A percentile compares a stretch with the other conserved stretches of the same genome.
Conservation (phyloP, 2,797 vertebrate genomes). For the Coregonus suidteri region DNA sequence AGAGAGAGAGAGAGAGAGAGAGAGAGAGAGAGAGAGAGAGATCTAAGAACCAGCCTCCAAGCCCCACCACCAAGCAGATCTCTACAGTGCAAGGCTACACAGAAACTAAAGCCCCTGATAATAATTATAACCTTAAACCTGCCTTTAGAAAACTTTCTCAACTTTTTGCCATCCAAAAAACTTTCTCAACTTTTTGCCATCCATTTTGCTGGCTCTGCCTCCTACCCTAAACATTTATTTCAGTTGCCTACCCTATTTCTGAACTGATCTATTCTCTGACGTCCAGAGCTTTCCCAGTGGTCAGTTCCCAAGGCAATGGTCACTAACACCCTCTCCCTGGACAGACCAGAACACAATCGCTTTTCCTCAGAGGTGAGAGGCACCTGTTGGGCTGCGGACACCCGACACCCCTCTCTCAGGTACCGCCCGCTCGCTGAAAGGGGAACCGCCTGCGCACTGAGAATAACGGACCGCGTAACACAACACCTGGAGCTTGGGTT, state of each 20-base stretch:
- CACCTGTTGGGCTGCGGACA: conserved; percentile 73
- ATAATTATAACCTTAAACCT: too few species aligned
- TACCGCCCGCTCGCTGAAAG: conserved; percentile 45
- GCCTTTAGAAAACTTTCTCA: neutral
- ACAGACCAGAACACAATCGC: conserved; percentile 63
- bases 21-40: conserved; percentile 50
- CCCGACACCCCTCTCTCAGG: conserved; percentile 57
- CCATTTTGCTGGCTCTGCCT: neutral
- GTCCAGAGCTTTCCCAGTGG: conserved; percentile 48
- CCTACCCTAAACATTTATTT: conserved; percentile 21
- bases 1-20: conserved; percentile 47
- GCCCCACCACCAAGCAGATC: conserved; percentile 62
- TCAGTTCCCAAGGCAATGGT: conserved; percentile 64
- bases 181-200: neutral
- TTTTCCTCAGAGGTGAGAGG: conserved; percentile 64
- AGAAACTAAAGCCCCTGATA: too few species aligned
- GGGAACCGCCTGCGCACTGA: conserved; percentile 5
- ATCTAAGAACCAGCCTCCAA: conserved; percentile 40
- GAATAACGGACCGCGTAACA: conserved; percentile 23
- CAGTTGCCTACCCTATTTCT: conserved; percentile 41
- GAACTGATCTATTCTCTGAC: conserved; percentile 52
- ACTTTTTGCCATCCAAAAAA: neutral
- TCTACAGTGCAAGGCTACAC: neutral
- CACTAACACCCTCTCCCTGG: conserved; percentile 52
- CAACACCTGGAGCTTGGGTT: conserved; percentile 23